A percentile compares a stretch with the other conserved stretches of the same genome.
Conservation (phyloP, 35 echinoderm and acorn worm species). For the Ophioderma brevispina region DNA sequence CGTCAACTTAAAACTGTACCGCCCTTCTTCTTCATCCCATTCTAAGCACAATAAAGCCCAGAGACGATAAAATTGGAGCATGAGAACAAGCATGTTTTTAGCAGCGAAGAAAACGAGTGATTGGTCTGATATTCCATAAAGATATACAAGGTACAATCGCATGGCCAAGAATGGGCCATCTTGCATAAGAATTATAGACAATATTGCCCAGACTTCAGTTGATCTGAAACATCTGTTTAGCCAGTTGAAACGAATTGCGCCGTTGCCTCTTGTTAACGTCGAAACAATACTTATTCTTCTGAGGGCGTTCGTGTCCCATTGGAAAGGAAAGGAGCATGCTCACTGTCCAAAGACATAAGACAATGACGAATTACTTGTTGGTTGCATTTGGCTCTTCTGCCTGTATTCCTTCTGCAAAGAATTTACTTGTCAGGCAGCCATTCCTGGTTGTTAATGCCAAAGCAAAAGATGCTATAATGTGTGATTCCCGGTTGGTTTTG, state of each 20-base stretch:
- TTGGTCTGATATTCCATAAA: not conserved
- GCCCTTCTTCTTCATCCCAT: not conserved
- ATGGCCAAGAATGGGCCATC: not conserved
- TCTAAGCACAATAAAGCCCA: not conserved
- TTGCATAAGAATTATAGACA: not conserved
- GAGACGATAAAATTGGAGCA: not conserved
- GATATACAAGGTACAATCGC: not conserved
- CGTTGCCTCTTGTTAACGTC: not conserved
- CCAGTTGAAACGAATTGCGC: not conserved
- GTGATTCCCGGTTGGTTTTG: too few species aligned
- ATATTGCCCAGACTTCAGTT: not conserved
- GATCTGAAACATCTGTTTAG: not conserved
- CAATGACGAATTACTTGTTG: not conserved
- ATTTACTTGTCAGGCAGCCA: not conserved
- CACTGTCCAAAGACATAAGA: not conserved
- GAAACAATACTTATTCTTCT: not conserved
- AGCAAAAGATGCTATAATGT: too few species aligned
- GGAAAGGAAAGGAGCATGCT: not conserved
- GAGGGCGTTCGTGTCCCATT: not conserved
- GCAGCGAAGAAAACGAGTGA: not conserved
- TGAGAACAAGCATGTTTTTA: not conserved
- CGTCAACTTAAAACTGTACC: not conserved
- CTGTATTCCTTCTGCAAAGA: not conserved
- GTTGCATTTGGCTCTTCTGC: not conserved
- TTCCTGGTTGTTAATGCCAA: too few species aligned